A percentile compares a stretch with the other conserved stretches of the same genome.
phyloP scores from a whole-genome alignment of 2,113 vertebrate species.

The Bagarius yarrelli region DNA sequence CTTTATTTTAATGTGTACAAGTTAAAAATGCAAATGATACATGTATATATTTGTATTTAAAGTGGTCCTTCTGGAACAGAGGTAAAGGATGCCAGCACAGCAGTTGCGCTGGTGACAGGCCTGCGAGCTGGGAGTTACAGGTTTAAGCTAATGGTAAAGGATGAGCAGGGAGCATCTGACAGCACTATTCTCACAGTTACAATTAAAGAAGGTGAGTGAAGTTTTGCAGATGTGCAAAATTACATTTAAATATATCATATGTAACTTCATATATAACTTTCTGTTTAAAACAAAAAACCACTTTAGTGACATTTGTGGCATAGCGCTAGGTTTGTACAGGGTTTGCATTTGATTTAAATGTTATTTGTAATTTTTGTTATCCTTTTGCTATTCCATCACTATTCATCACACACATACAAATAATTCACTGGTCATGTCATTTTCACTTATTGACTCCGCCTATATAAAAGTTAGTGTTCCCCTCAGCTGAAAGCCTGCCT shows the following conservation, averaged over 20 bases:
- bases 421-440: not conserved
- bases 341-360: not conserved
- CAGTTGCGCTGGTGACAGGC: constrained; percentile 73
- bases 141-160: constrained; percentile 80
- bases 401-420: not conserved
- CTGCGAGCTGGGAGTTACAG: constrained; percentile 76
- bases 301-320: too few relatives aligned
- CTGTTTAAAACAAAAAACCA: too few relatives aligned
- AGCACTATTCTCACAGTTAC: constrained; percentile 68
- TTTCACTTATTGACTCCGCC: not conserved
- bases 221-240: not conserved
- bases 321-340: not conserved
- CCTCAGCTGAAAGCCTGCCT: constrained; percentile 73
- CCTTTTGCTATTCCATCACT: not conserved
- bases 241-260: not conserved
- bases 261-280: too few relatives aligned
- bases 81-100: constrained; percentile 71
- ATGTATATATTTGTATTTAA: constrained; percentile 41
- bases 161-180: constrained; percentile 79
- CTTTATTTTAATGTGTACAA: not conserved
- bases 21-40: not conserved
- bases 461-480: constrained; percentile 25
- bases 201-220: constrained; percentile 79
- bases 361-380: not conserved
- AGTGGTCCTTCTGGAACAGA: constrained; percentile 78